A percentile compares a stretch with the other conserved stretches of the same genome.
These are phyloP conservation scores for Priapulus caudatus DNA, from an alignment of 2,888 invertebrate species.

Conservation along the genomic window DNA sequence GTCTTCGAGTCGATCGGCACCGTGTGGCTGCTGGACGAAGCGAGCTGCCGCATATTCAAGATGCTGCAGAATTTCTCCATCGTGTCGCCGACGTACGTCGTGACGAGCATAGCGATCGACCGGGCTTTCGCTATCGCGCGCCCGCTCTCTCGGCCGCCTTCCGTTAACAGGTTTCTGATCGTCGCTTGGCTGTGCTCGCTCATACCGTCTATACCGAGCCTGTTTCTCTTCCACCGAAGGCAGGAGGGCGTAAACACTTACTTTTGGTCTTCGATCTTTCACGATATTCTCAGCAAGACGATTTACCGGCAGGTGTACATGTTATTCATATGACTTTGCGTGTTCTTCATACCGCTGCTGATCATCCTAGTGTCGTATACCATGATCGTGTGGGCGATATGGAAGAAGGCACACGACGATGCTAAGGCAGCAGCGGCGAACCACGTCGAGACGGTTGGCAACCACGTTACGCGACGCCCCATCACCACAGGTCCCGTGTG, in stretches of 20 bases:
- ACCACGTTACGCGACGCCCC: too few species aligned
- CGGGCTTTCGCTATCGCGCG: background rate
- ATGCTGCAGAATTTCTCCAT: background rate
- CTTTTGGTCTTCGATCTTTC: background rate
- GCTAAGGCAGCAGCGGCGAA: background rate
- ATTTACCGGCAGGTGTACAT: background rate
- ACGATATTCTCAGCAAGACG: too few species aligned
- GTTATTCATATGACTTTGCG: background rate
- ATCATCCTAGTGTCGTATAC: background rate
- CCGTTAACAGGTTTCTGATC: background rate
- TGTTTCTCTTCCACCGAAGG: background rate
- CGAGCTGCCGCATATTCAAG: background rate
- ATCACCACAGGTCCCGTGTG: background rate
- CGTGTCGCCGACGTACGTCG: background rate
- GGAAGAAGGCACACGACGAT: background rate
- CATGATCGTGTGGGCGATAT: background rate
- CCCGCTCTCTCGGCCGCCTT: background rate
- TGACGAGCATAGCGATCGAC: conserved; percentile 1
- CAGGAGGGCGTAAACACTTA: background rate
- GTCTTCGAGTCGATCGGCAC: background rate
- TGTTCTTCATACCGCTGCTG: background rate
- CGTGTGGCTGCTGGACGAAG: background rate
- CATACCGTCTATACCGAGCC: background rate
- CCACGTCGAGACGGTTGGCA: too few species aligned
- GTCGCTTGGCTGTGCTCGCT: background rate